Evolutionary conservation across 2,797 vertebrate species (phyloP), one percentile per base, ranked within the genome.

Genomic region (Morus bassanus): DNA sequence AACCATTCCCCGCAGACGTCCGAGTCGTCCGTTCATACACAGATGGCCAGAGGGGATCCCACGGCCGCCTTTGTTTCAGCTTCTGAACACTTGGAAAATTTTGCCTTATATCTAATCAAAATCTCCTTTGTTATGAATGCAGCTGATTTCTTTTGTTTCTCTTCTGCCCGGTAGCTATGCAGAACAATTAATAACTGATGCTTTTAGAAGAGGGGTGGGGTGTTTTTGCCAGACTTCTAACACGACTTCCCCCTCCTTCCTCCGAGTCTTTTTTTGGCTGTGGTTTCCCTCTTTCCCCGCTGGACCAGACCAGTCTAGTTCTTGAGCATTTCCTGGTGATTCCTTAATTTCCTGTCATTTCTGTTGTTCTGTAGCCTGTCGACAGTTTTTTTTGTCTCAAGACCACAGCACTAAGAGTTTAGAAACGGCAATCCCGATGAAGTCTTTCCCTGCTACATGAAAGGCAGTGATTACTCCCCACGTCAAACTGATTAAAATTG

Each of bases 291-390:
- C 72, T 81, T 84, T 87, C 67, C 53, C 63, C 0, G 0, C 91
- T 61, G 78, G 67, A 59, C 82, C 56, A 82, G 59, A 85, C 70
- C 85, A n/a, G 59, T 88, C 95, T 76, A 35, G 68, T 77, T 88
- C 83, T 82, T 61, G 63, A 94, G 90, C 75, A 18, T 88, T 96
- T 96, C 92, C 79, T 89, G 79, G 72, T 85, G 90, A 73, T 93
- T 85, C 95, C 92, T 89, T 82, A 16, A 76, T 92, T 94, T 96
- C 85, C 81, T 92, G 65, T 63, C 50, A 3, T 60, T 91, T 39
- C 87, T 86, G 18, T 60, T 94, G 53, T 51, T 75, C 78, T 78
- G 15, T n/a, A 53, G 74, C 48, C 74, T 54, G 74, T 63, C 64
- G 1, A 33, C 60, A 25, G 35, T 28, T 51, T 33, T 18, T 39